Evolutionary conservation across 1,140 invertebrate species (phyloP), one percentile per base, ranked within the genome.

Genomic region (Trachelipus rathkii): DNA sequence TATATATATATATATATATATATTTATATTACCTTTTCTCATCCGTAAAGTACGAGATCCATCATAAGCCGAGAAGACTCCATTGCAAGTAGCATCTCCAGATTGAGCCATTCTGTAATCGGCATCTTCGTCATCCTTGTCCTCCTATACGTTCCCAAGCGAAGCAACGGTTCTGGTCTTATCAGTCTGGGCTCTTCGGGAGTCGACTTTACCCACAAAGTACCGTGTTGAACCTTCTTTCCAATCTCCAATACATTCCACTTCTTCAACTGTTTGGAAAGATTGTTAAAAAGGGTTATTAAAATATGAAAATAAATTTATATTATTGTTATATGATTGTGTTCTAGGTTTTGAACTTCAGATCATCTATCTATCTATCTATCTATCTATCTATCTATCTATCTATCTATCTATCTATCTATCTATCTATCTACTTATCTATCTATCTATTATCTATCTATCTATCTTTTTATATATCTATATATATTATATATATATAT

Each of bases 141-240:
- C 77, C 21, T 74, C 50, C 50, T 2, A 19, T 19, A 15, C 19
- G 44, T 86, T 95, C 93, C 86, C 93, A 95, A 46, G 95, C 93
- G 87, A 95, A 96, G 87, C 95, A 96, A 78, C 94, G 88, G 85
- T 94, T 75, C 92, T 89, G 84, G 96, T 94, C 85, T 96, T 94
- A 85, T 95, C 94, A 79, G 79, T 77, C 6, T 77, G 53, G 5
- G 77, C 75, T 43, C 73, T 72, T 7, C 79, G 74, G 7, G 67
- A 77, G 21, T 81, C 77, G 4, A 81, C 45, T n/a, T 74, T 75
- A 23, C 79, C 79, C 15, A 95, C 92, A 78, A 95, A 87, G 85
- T 94, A 95, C 67, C 92, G 88, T 71, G 92, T 92, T 82, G 92
- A 93, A 13, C 93, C 93, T 83, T 95, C 93, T 85, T 94, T 95